A percentile compares a stretch with the other conserved stretches of the same genome.
These are phyloP conservation scores for Siphamia tubifer DNA, from an alignment of 2,113 vertebrate genomes.

Conservation along the genomic window DNA sequence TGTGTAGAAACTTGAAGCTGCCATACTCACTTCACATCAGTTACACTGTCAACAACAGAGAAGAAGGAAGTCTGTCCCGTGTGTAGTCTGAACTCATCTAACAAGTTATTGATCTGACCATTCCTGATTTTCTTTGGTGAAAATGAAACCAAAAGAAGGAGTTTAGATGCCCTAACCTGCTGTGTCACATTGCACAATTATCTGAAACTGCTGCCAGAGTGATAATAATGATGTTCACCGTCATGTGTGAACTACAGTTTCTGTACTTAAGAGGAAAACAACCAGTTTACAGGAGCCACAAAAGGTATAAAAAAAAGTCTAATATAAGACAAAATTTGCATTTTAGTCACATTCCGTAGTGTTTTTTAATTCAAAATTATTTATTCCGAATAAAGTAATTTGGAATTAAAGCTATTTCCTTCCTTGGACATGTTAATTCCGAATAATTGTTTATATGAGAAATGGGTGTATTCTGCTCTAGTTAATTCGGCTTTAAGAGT, in stretches of 20 bases:
- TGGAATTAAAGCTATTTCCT: too few relatives aligned
- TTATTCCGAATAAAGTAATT: too few relatives aligned
- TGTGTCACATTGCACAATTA: not conserved
- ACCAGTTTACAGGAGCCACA: not conserved
- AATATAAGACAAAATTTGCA: constrained; percentile 27
- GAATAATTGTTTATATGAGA: too few relatives aligned
- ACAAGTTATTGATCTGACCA: constrained; percentile 62
- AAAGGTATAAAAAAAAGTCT: not conserved
- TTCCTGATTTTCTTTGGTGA: not conserved
- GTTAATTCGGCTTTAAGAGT: too few relatives aligned
- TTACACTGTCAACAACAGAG: not conserved
- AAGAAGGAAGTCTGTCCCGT: constrained; percentile 34
- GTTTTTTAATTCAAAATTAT: too few relatives aligned
- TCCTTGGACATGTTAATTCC: too few relatives aligned
- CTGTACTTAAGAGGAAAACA: not conserved
- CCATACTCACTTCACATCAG: not conserved
- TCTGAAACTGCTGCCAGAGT: not conserved
- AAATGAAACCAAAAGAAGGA: constrained; percentile 55
- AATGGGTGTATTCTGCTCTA: too few relatives aligned
- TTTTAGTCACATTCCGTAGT: constrained; percentile 38
- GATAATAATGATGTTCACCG: not conserved
- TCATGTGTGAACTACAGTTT: not conserved
- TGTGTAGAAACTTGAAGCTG: constrained; percentile 13
- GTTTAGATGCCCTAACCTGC: not conserved
- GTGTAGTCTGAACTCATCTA: constrained; percentile 39